Conservation (phyloP, 2,888 invertebrate genomes). For the Lydus trimaculatus region DNA sequence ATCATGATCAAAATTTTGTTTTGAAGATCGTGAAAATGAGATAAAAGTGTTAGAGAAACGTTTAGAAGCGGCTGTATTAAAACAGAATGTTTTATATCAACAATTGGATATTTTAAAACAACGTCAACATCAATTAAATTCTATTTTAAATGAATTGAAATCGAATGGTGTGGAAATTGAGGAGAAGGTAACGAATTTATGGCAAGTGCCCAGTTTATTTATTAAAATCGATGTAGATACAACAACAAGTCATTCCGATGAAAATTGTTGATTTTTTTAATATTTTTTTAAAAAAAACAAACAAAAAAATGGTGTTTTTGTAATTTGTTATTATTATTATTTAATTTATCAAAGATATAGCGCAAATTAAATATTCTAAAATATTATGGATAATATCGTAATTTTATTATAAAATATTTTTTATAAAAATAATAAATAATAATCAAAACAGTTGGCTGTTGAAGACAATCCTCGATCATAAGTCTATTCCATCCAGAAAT, state of each 20-base stretch:
- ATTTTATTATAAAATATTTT: neutral
- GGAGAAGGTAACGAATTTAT: slow-evolving; percentile 51
- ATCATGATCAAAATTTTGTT: slow-evolving; percentile 29
- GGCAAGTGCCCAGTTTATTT: slow-evolving; percentile 59
- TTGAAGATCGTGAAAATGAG: slow-evolving; percentile 58
- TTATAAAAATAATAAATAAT: neutral
- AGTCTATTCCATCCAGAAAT: no score
- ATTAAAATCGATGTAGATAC: slow-evolving; percentile 48
- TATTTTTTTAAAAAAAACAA: no score
- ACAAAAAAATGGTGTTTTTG: neutral
- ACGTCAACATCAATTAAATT: slow-evolving; percentile 51
- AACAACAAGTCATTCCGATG: slow-evolving; percentile 23
- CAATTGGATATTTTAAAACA: slow-evolving; percentile 54
- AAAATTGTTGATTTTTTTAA: slow-evolving; percentile 18
- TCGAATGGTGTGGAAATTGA: slow-evolving; percentile 54
- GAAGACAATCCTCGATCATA: no score
- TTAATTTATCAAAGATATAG: neutral
- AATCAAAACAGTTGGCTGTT: neutral
- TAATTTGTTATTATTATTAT: neutral
- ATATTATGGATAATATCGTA: neutral
- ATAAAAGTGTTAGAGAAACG: slow-evolving; percentile 52
- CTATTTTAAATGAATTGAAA: slow-evolving; percentile 48
- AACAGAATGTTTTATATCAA: slow-evolving; percentile 51
- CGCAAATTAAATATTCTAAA: neutral
- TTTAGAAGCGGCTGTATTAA: slow-evolving; percentile 50